Base-by-base conservation (phyloP, 2,888 invertebrate species). In the Dolichopus griseipennis region DNA sequence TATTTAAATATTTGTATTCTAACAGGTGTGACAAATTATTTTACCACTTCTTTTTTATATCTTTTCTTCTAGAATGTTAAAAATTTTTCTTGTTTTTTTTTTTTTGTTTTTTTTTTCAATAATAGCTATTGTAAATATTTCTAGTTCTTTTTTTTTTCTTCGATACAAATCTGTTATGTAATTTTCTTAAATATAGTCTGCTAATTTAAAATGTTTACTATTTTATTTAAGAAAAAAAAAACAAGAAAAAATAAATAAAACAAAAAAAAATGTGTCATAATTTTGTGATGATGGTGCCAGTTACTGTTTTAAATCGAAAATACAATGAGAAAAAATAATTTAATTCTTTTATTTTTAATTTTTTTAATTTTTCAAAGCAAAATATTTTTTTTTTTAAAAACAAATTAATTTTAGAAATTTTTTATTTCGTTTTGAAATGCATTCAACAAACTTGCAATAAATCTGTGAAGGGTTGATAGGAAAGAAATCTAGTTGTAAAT, bases 251-350 rank as follows among this genome's bases (percentile, higher is more conserved):
- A 34, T 34, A 9, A 7, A 34, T 34, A 34, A 9, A 37, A 37
- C 1, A 12, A 15, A 15, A 41, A 41, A 41, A 52, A 52, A 52
- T 52, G 9, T 52, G 52, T 52, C 52, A 52, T 18, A 52, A 52
- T 18, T 18, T 52, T 52, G 52, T 52, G 52, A 52, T 52, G 52
- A 52, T 52, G 52, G 52, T 52, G 52, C 52, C 52, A 52, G 52
- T 52, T 52, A 52, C 52, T 52, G 52, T 52, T 6, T 52, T 52
- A 12, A 52, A 52, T 2, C n/a, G n/a, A 52, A 52, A 52, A 52
- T 52, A 10, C 2, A 52, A 18, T 52, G 52, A 52, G 2, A 27
- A 37, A 37, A 10, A 10, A 37, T 37, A 37, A 27, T 37, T 37
- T 12, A 37, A 37, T 37, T 37, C 12, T 37, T 37, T 37, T 37